These are phyloP conservation scores for Sminthurinus signatus DNA, from an alignment of 1,140 invertebrate genomes.

Conservation along the genomic window DNA sequence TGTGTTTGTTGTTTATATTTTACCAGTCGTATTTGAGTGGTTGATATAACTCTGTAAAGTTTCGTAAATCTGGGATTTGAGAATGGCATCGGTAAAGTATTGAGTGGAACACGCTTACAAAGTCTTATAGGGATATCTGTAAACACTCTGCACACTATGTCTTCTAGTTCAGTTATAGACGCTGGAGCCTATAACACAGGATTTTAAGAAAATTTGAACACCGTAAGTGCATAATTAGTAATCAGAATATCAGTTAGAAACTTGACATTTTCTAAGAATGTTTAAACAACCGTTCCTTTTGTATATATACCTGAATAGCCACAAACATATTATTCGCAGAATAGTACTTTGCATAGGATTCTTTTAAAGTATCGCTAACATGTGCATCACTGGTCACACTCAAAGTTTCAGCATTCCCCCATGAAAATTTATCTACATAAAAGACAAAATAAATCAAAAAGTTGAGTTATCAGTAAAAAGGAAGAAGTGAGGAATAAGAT, in stretches of 20 bases:
- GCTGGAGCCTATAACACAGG: not conserved
- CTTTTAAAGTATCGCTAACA: not conserved
- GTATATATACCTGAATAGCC: constrained; percentile 7
- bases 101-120: not conserved
- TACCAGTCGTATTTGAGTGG: not conserved
- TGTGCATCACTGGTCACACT: not conserved
- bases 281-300: too few species aligned
- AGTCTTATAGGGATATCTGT: not conserved
- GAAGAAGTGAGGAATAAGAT: too few species aligned
- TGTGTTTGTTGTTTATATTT: too few species aligned
- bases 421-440: constrained; percentile 4
- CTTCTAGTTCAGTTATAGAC: not conserved
- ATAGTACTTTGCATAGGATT: not conserved
- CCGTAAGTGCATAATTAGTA: too few species aligned
- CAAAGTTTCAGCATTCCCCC: constrained; percentile 5
- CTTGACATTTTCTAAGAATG: too few species aligned
- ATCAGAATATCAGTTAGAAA: too few species aligned
- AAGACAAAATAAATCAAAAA: too few species aligned
- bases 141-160: not conserved
- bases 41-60: not conserved
- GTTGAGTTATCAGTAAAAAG: too few species aligned
- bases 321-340: not conserved
- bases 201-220: too few species aligned
- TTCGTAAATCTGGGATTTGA: constrained; percentile 1
- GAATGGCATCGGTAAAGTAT: constrained; percentile 1